A percentile compares a stretch with the other conserved stretches of the same genome.
Evolutionary conservation across 1,140 invertebrate genomes (phyloP).

Genomic region (Platyura marginata): DNA sequence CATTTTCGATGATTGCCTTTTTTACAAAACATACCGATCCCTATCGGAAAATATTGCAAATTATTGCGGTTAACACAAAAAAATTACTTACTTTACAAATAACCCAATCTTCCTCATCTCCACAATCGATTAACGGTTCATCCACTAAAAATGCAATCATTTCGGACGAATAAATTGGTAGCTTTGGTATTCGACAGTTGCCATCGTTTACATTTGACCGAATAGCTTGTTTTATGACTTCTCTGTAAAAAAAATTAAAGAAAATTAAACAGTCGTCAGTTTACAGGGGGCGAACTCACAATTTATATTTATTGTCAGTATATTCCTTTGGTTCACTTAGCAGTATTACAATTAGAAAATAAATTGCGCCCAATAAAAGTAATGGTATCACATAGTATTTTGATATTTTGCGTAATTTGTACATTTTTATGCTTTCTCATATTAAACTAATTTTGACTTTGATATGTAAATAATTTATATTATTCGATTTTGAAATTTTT

Average conservation of each 20-base stretch:
- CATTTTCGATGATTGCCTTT: conserved; percentile 24
- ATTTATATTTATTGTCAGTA: not conserved
- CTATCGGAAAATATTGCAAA: conserved; percentile 18
- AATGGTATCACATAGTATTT: not conserved
- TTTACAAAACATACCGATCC: conserved; percentile 33
- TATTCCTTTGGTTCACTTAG: not conserved
- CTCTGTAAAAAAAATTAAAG: conserved; percentile 8
- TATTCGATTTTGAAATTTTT: no score
- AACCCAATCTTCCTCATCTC: conserved; percentile 36
- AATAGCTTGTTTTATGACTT: conserved; percentile 24
- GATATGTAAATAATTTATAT: no score
- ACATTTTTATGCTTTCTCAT: not conserved
- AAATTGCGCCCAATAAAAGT: not conserved
- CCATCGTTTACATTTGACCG: conserved; percentile 18
- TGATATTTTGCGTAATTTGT: not conserved
- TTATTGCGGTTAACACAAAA: not conserved
- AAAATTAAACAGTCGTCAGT: not conserved
- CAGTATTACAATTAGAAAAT: not conserved
- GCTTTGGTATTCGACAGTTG: conserved; percentile 40
- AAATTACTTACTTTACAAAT: conserved; percentile 23
- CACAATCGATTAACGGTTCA: conserved; percentile 37
- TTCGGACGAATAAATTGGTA: conserved; percentile 43
- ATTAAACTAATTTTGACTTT: no score
- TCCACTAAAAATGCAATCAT: conserved; percentile 46
- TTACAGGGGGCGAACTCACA: not conserved